Percentiles rank a stretch among this genome's conserved stretches.
These are phyloP conservation scores for Eonycteris spelaea DNA, from an alignment of 2,113 vertebrate species.

Conservation along the genomic window DNA sequence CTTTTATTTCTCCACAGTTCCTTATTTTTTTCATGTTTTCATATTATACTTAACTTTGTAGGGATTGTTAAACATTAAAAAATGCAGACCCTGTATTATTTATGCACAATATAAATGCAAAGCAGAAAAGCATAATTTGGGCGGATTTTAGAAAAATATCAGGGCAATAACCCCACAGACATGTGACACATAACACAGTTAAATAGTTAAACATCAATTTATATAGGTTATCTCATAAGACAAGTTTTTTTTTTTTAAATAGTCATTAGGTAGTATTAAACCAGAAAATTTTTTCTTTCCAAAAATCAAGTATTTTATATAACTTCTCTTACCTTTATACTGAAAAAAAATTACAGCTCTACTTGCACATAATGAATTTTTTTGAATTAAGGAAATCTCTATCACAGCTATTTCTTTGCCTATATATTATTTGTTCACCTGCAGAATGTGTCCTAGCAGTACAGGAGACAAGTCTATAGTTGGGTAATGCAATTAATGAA, in stretches of 20 bases:
- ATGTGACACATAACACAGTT: background rate
- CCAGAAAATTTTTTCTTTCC: background rate
- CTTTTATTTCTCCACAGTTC: background rate
- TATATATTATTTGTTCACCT: background rate
- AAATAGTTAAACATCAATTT: background rate
- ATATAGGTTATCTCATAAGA: background rate
- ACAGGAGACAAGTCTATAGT: background rate
- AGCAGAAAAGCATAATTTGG: background rate
- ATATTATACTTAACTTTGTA: background rate
- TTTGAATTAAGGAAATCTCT: background rate
- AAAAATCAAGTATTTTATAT: background rate
- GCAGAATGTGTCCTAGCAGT: background rate
- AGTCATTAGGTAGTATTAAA: background rate
- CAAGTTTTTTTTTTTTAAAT: background rate
- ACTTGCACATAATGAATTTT: background rate
- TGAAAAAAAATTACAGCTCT: background rate
- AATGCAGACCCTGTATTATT: background rate
- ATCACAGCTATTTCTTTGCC: background rate
- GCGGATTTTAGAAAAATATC: background rate
- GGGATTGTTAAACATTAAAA: background rate
- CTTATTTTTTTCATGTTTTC: background rate
- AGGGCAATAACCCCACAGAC: background rate
- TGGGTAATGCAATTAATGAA: background rate
- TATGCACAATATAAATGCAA: background rate
- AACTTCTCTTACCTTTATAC: background rate